Base-by-base conservation (phyloP, 2,888 invertebrate species). In the Mesodorylaimus sp. region DNA sequence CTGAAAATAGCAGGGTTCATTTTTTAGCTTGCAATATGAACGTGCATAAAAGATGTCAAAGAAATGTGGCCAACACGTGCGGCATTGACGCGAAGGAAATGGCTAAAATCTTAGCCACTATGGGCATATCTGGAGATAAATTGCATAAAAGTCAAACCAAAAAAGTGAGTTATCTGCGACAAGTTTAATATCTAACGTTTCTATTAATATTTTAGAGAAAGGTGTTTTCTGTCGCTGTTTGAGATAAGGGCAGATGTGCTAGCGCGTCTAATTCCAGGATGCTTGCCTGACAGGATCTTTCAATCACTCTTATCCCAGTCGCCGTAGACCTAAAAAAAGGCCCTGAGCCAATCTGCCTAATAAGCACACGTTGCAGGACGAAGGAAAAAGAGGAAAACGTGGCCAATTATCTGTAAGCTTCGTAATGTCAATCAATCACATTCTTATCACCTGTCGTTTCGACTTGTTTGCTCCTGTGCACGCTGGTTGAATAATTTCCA, bases 41-140 rank as follows among this genome's bases (percentile, higher is more conserved):
- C 74, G 89, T 95, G 54, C 95, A 97, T 75, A 95, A 95, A 71
- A 78, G 95, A 51, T 97, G 97, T 72, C 86, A 91, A 74, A 88
- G 88, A 72, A 97, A 97, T 73, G 95, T 97, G 55, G 93, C 95
- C 54, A 95, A 95, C 74, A 95, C 91, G 71, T 97, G 97, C 72
- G 95, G 97, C 63, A 88, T 93, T 70, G 86, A 97, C 73, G 86
- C 88, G 50, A 87, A 89, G 70, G 79, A 81, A 70, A 83, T 97
- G 86, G 93, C 89, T 2, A 83, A 85, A 68, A 82, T 91, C 60
- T 77, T 95, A 59, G 80, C 79, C 65, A 79, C 80, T 66, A 80
- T 95, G 73, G 91, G 91, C 66, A 82, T 95, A 66, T 81, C 84
- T 48, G 83, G 85, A 5, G 80, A 81, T 62, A 86, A 85, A 70